Percentiles rank a stretch among this genome's conserved stretches.
phyloP scores from a whole-genome alignment of 1,140 invertebrate genomes.

The Cydia splendana region DNA sequence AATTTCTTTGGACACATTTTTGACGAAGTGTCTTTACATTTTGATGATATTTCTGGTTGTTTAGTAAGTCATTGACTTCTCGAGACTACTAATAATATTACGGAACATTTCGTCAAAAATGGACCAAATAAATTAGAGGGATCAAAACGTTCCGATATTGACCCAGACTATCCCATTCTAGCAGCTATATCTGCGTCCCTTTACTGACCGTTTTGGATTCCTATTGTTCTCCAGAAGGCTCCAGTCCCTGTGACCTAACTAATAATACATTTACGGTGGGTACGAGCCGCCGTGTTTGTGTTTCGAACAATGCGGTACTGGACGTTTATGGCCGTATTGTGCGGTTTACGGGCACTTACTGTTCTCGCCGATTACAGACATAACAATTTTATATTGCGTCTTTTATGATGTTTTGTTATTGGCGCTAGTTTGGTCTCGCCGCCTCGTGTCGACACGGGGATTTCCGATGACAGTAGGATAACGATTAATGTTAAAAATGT shows the following conservation, averaged over 20 bases:
- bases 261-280: constrained; percentile 31
- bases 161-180: too few relatives aligned
- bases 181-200: background rate
- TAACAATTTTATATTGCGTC: constrained; percentile 16
- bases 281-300: constrained; percentile 41
- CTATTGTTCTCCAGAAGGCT: constrained; percentile 7
- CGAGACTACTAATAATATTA: too few relatives aligned
- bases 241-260: constrained; percentile 24
- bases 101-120: too few relatives aligned
- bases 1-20: too few relatives aligned
- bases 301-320: constrained; percentile 68
- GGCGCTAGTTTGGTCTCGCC: constrained; percentile 24
- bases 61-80: too few relatives aligned
- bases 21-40: too few relatives aligned
- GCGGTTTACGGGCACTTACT: constrained; percentile 42
- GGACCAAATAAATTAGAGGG: too few relatives aligned
- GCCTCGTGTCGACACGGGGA: background rate
- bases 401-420: constrained; percentile 22
- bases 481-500: background rate
- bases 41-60: too few relatives aligned
- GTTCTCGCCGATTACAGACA: constrained; percentile 21
- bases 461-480: background rate
- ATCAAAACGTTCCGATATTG: too few relatives aligned
- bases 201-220: background rate
- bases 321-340: constrained; percentile 67